These are phyloP conservation scores for Hydractinia symbiolongicarpus DNA, from an alignment of 30 jellyfish, hydroid and myxozoan genomes.

Conservation along the genomic window DNA sequence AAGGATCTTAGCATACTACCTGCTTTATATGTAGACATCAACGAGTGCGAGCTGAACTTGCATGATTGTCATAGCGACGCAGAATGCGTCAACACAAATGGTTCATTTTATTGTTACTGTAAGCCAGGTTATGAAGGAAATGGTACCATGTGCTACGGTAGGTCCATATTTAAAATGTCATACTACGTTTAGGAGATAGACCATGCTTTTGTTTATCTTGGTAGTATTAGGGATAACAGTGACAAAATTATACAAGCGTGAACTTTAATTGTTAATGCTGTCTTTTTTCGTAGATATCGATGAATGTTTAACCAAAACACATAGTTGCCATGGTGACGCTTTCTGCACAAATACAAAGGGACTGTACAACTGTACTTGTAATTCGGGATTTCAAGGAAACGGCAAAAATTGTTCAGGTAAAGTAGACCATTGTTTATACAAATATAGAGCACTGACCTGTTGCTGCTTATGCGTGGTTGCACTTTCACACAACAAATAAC, in stretches of 20 bases:
- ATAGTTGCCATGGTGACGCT: conserved; percentile 25
- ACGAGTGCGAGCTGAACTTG: conserved; percentile 32
- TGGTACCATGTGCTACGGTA: conserved; percentile 32
- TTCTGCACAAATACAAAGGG: conserved; percentile 34
- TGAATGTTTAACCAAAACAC: conserved; percentile 10
- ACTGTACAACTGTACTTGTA: conserved; percentile 22
- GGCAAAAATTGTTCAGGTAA: conserved; percentile 25
- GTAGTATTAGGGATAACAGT: too few relatives aligned
- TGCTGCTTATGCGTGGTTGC: background rate
- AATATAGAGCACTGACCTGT: too few relatives aligned
- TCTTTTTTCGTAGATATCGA: conserved; percentile 7
- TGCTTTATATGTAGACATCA: conserved; percentile 6
- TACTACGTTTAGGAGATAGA: too few relatives aligned
- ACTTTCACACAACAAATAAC: background rate
- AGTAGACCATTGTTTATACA: background rate
- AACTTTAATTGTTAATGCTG: background rate
- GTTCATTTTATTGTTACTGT: conserved; percentile 55
- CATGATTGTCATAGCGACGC: conserved; percentile 63
- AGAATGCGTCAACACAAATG: conserved; percentile 41
- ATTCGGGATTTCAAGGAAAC: conserved; percentile 21
- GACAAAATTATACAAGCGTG: background rate
- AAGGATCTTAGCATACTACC: background rate
- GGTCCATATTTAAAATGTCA: background rate
- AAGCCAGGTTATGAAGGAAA: conserved; percentile 39
- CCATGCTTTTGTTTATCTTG: too few relatives aligned